Percentiles rank a stretch among this genome's conserved stretches.
phyloP scores from a whole-genome alignment of 2,113 vertebrate genomes.

The Cettia cetti region DNA sequence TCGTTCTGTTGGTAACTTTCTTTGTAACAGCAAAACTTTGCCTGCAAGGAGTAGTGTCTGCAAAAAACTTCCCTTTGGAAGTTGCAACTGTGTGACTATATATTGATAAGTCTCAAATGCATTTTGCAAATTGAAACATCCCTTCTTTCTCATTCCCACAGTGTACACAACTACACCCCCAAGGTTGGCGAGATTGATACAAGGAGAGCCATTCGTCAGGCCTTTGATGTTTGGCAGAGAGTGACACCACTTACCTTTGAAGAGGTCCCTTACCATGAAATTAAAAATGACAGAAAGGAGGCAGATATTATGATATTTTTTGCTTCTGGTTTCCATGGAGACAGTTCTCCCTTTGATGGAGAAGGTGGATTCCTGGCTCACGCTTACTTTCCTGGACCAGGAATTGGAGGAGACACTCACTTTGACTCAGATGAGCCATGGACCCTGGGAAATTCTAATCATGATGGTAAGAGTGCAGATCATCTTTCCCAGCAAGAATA shows the following conservation, averaged over 20 bases:
- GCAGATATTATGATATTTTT: constrained; percentile 99
- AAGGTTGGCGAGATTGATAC: constrained; percentile 97
- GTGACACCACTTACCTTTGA: constrained; percentile 96
- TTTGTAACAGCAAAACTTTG: neutral
- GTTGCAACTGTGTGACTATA: neutral
- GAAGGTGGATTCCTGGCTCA: constrained; percentile 97
- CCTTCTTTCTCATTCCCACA: constrained; percentile 57
- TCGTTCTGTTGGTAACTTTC: neutral
- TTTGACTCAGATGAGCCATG: constrained; percentile 97
- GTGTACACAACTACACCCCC: constrained; percentile 97
- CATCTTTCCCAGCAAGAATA: neutral
- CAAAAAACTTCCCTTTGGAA: neutral
- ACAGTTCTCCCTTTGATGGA: constrained; percentile 96
- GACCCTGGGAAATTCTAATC: constrained; percentile 94
- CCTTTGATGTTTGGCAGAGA: constrained; percentile 97
- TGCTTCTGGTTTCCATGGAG: constrained; percentile 97
- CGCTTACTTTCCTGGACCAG: constrained; percentile 96
- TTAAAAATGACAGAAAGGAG: constrained; percentile 94
- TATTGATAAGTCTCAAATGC: neutral
- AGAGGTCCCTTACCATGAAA: constrained; percentile 94
- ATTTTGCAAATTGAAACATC: neutral
- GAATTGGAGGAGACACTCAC: constrained; percentile 97
- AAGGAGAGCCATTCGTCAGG: constrained; percentile 91
- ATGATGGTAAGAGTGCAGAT: constrained; percentile 82
- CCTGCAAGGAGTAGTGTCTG: neutral